Evolutionary conservation across 1,140 invertebrate genomes (phyloP).

Genomic region (Trichonephila inaurata): DNA sequence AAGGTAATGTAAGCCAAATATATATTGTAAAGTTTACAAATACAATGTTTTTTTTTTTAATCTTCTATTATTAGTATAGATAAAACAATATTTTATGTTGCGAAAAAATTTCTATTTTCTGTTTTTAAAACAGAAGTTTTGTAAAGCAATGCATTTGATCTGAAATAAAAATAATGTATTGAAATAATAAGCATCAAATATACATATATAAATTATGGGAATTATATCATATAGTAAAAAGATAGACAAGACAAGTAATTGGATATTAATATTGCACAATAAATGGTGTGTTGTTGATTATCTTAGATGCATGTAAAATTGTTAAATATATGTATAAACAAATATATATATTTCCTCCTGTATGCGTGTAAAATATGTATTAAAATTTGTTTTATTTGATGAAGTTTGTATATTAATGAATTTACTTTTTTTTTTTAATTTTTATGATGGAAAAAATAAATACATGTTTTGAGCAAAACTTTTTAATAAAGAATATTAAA

Average conservation of each 20-base stretch:
- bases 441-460: too few relatives aligned
- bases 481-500: too few relatives aligned
- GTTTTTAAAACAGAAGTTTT: neutral
- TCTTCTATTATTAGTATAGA: too few relatives aligned
- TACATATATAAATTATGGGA: neutral
- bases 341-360: constrained; percentile 33
- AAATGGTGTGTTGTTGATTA: neutral
- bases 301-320: constrained; percentile 7
- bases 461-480: too few relatives aligned
- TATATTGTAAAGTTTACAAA: too few relatives aligned
- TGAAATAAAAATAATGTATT: neutral
- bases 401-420: neutral
- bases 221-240: neutral
- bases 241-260: constrained; percentile 5
- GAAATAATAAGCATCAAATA: neutral
- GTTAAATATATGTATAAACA: constrained; percentile 21
- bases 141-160: neutral
- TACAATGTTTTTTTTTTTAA: too few relatives aligned
- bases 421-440: neutral
- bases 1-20: too few relatives aligned
- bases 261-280: constrained; percentile 26
- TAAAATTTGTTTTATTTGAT: constrained; percentile 47
- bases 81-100: too few relatives aligned
- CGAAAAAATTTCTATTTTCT: too few relatives aligned
- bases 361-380: constrained; percentile 38